Evolutionary conservation across 1,140 invertebrate genomes (phyloP).

Genomic region (Plodia interpunctella): DNA sequence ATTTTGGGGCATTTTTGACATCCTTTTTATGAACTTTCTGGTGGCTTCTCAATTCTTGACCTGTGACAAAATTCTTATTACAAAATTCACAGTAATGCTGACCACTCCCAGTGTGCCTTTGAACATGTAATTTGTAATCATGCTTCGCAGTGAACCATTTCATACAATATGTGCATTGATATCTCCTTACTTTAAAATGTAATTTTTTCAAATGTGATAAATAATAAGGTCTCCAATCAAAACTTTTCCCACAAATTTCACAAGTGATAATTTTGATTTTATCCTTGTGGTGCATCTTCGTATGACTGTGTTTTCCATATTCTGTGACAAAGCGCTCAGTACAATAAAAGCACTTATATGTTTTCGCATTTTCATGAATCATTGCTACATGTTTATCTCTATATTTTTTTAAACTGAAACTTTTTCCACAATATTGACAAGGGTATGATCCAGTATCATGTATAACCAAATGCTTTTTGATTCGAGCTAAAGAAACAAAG

Average conservation of each 20-base stretch:
- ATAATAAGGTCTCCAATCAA: slow-evolving; percentile 44
- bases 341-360: slow-evolving; percentile 46
- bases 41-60: slow-evolving; percentile 6
- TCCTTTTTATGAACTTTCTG: background rate
- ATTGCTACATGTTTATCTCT: slow-evolving; percentile 36
- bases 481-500: slow-evolving; percentile 34
- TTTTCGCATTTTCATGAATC: slow-evolving; percentile 32
- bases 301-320: slow-evolving; percentile 38
- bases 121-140: slow-evolving; percentile 36
- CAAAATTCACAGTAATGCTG: slow-evolving; percentile 11
- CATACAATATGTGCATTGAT: slow-evolving; percentile 33
- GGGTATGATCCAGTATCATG: slow-evolving; percentile 39
- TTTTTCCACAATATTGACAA: slow-evolving; percentile 44
- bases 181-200: slow-evolving; percentile 32
- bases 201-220: slow-evolving; percentile 39
- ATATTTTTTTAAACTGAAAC: slow-evolving; percentile 47
- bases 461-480: slow-evolving; percentile 46
- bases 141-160: slow-evolving; percentile 31
- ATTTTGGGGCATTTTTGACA: too few relatives aligned
- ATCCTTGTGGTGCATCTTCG: slow-evolving; percentile 35
- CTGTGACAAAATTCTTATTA: slow-evolving; percentile 28
- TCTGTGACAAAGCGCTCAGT: slow-evolving; percentile 30
- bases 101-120: slow-evolving; percentile 19
- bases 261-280: slow-evolving; percentile 41
- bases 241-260: slow-evolving; percentile 46